These are phyloP conservation scores for Drosophila helvetica DNA, from an alignment of 2,888 invertebrate genomes.

Conservation along the genomic window DNA sequence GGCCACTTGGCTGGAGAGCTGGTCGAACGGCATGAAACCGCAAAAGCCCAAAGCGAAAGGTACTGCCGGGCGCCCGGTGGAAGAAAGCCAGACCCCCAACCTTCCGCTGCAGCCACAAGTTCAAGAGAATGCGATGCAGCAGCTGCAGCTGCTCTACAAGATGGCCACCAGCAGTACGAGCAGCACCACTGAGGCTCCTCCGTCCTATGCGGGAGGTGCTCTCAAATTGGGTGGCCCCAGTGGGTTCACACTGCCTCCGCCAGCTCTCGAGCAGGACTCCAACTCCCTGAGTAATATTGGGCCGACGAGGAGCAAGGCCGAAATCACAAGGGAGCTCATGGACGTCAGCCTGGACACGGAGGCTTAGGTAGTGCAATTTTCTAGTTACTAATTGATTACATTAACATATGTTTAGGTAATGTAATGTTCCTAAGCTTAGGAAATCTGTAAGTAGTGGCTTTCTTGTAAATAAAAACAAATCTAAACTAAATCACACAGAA, in stretches of 20 bases:
- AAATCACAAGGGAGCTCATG: slow-evolving; percentile 86
- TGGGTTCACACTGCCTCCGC: slow-evolving; percentile 61
- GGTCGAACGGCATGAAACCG: slow-evolving; percentile 86
- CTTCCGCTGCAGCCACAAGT: slow-evolving; percentile 83
- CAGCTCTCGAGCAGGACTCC: slow-evolving; percentile 50
- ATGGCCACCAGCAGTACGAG: slow-evolving; percentile 73
- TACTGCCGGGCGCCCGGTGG: slow-evolving; percentile 15
- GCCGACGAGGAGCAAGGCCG: slow-evolving; percentile 60
- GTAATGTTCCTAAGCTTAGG: too few relatives aligned
- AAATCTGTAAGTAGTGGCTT: slow-evolving; percentile 26
- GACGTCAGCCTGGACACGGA: slow-evolving; percentile 85
- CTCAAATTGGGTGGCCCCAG: slow-evolving; percentile 45
- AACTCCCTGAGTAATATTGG: slow-evolving; percentile 33
- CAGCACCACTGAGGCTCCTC: slow-evolving; percentile 22
- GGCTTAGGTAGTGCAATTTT: slow-evolving; percentile 48
- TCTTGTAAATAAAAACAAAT: slow-evolving; percentile 35
- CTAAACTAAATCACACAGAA: neutral
- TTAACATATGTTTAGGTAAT: slow-evolving; percentile 11
- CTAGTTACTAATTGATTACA: slow-evolving; percentile 25
- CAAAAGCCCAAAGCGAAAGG: slow-evolving; percentile 57
- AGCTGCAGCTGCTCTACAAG: slow-evolving; percentile 82
- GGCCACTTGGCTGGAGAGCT: slow-evolving; percentile 85
- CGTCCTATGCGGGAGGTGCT: slow-evolving; percentile 26
- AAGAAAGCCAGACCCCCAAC: slow-evolving; percentile 63
- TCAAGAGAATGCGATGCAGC: slow-evolving; percentile 81